These are phyloP conservation scores for Mus musculus DNA, from an alignment of 2,113 vertebrate species.

Conservation along the genomic window DNA sequence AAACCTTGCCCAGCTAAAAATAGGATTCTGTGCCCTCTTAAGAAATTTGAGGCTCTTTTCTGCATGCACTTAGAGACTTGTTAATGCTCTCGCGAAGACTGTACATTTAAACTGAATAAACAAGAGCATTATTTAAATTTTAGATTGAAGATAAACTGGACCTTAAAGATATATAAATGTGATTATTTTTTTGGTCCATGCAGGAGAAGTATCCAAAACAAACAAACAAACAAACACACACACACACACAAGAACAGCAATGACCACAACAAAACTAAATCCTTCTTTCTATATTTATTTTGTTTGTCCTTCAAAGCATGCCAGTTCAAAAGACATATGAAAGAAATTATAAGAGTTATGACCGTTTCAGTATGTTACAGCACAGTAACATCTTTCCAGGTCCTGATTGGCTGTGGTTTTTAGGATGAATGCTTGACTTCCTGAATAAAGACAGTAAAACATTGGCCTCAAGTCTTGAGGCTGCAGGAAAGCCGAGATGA, in stretches of 20 bases:
- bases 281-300: conserved; percentile 31
- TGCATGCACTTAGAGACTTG: conserved; percentile 63
- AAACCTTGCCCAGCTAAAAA: conserved; percentile 67
- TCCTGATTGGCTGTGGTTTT: conserved; percentile 20
- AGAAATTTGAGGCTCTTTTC: conserved; percentile 26
- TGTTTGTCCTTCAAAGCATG: conserved; percentile 19
- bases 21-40: conserved; percentile 36
- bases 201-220: not conserved
- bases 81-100: conserved; percentile 55
- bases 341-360: not conserved
- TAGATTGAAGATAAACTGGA: conserved; percentile 43
- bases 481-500: not conserved
- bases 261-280: not conserved
- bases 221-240: conserved; percentile 48
- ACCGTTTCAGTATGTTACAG: not conserved
- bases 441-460: conserved; percentile 39
- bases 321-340: conserved; percentile 4
- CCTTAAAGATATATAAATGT: not conserved
- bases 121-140: not conserved
- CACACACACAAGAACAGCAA: not conserved
- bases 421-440: not conserved
- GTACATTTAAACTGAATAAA: not conserved
- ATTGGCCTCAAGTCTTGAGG: not conserved
- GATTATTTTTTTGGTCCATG: not conserved
- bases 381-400: not conserved